Conservation (phyloP, 2,888 invertebrate species). For the Stramonita haemastoma region DNA sequence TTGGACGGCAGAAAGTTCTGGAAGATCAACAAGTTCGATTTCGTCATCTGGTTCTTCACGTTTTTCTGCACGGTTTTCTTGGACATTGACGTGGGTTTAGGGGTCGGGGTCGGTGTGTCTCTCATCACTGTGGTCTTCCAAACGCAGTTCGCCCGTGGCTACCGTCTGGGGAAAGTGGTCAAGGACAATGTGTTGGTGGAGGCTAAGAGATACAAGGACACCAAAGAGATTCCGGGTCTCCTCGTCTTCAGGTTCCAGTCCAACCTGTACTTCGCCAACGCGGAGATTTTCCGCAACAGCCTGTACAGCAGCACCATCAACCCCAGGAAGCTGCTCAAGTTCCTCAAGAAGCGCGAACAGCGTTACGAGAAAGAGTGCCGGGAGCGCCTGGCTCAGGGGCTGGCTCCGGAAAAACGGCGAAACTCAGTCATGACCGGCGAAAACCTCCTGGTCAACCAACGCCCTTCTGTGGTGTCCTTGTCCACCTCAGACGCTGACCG, state of each 20-base stretch:
- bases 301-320: constrained; percentile 71
- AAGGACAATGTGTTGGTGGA: constrained; percentile 64
- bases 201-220: constrained; percentile 63
- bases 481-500: neutral
- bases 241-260: constrained; percentile 74
- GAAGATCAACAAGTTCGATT: constrained; percentile 88
- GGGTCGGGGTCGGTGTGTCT: constrained; percentile 69
- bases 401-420: constrained; percentile 45
- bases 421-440: constrained; percentile 50
- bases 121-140: constrained; percentile 72
- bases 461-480: constrained; percentile 22
- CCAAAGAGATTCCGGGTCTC: constrained; percentile 65
- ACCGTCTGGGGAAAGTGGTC: constrained; percentile 65
- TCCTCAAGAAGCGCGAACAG: constrained; percentile 65
- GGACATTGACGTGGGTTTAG: constrained; percentile 73
- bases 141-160: constrained; percentile 69
- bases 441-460: constrained; percentile 34
- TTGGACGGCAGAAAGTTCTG: constrained; percentile 85
- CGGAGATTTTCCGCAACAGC: constrained; percentile 72
- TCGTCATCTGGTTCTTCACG: constrained; percentile 78
- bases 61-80: constrained; percentile 69
- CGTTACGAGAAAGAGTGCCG: constrained; percentile 33
- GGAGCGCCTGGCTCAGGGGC: constrained; percentile 41
- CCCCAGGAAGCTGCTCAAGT: constrained; percentile 68
- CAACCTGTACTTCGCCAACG: constrained; percentile 73